These are phyloP conservation scores for Apocrypta bakeri DNA, from an alignment of 1,140 invertebrate species.

Conservation along the genomic window DNA sequence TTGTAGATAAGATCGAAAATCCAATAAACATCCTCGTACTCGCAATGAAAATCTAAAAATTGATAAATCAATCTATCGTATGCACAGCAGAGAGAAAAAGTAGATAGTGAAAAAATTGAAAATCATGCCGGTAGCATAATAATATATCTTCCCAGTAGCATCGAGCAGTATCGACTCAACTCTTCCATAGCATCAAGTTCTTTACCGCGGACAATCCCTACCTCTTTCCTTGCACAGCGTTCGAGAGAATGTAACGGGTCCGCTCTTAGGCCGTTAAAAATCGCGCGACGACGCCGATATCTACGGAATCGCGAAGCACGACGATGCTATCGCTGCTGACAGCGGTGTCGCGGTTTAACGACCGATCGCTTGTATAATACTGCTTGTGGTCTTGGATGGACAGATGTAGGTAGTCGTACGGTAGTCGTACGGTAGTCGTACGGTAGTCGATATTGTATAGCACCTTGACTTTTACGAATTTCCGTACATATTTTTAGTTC, in stretches of 20 bases:
- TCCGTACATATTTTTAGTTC: too few relatives aligned
- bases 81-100: too few relatives aligned
- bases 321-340: not conserved
- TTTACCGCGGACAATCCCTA: not conserved
- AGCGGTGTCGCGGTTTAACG: not conserved
- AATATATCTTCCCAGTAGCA: not conserved
- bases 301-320: not conserved
- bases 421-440: too few relatives aligned
- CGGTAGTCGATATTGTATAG: too few relatives aligned
- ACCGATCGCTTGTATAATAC: not conserved
- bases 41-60: too few relatives aligned
- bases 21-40: too few relatives aligned
- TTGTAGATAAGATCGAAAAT: too few relatives aligned
- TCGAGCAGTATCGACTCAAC: too few relatives aligned
- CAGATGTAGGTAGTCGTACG: not conserved
- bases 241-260: conserved; percentile 23
- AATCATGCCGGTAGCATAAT: not conserved
- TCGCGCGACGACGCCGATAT: not conserved
- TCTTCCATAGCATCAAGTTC: not conserved
- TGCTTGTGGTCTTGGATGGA: not conserved
- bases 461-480: too few relatives aligned
- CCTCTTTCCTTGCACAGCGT: not conserved
- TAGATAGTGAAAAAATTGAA: not conserved
- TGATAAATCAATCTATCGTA: not conserved
- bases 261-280: not conserved